These are phyloP conservation scores for Anolis apletophallus DNA, from an alignment of 2,797 vertebrate genomes.

Conservation along the genomic window DNA sequence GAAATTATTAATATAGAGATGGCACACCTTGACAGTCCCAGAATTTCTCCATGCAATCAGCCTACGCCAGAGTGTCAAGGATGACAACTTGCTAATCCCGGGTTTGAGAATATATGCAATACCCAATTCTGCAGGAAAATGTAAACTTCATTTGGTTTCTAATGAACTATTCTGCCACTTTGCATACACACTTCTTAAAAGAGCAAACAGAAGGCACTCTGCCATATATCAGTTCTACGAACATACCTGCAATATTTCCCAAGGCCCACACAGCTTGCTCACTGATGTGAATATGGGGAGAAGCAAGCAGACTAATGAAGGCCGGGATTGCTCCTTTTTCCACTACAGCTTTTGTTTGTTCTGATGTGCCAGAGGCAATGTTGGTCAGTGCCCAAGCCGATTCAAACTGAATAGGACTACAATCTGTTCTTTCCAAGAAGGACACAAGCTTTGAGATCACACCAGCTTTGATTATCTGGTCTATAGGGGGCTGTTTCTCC, in stretches of 20 bases:
- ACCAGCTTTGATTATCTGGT: conserved; percentile 90
- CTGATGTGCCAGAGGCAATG: conserved; percentile 93
- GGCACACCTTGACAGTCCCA: background rate
- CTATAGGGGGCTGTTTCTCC: conserved; percentile 95
- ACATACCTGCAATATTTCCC: conserved; percentile 95
- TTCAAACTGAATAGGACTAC: conserved; percentile 94
- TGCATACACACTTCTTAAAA: background rate
- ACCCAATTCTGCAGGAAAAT: background rate
- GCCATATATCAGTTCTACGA: background rate
- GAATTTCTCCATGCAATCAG: background rate
- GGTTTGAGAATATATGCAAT: background rate
- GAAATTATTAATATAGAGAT: background rate
- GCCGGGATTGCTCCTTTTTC: conserved; percentile 92
- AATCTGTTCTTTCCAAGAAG: conserved; percentile 85
- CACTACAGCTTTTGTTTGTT: conserved; percentile 95
- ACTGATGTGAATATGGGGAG: conserved; percentile 92
- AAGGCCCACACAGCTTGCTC: conserved; percentile 98
- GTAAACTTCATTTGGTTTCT: background rate
- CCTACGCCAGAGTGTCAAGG: background rate
- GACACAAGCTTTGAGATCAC: conserved; percentile 92
- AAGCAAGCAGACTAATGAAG: conserved; percentile 89
- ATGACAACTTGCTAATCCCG: background rate
- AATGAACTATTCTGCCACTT: background rate
- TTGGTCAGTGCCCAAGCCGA: conserved; percentile 98
- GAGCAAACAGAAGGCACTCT: background rate